Conservation (phyloP, 2,888 invertebrate species). For the Thymelicus sylvestris region DNA sequence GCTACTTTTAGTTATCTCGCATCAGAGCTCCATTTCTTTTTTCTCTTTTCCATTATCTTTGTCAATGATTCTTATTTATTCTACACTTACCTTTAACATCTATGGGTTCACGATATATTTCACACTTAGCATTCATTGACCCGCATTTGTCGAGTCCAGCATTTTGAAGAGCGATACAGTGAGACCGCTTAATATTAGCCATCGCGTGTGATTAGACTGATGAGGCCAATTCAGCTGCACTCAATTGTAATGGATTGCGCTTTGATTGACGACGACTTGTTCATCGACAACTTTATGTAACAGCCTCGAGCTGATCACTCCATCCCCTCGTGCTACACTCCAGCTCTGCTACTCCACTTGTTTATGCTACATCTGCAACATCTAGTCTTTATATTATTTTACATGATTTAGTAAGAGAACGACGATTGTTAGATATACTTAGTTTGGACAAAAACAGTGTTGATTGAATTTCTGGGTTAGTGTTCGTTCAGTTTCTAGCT, state of each 20-base stretch:
- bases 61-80: background rate
- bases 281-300: slow-evolving; percentile 34
- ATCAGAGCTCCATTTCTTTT: no score
- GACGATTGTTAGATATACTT: no score
- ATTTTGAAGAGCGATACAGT: slow-evolving; percentile 11
- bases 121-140: slow-evolving; percentile 25
- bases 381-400: no score
- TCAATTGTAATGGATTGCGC: slow-evolving; percentile 46
- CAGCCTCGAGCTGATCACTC: slow-evolving; percentile 26
- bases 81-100: background rate
- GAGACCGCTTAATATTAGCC: slow-evolving; percentile 24
- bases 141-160: slow-evolving; percentile 7
- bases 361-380: slow-evolving; percentile 13
- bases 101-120: slow-evolving; percentile 5
- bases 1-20: no score
- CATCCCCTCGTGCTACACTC: slow-evolving; percentile 18
- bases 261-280: slow-evolving; percentile 43
- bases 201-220: slow-evolving; percentile 38
- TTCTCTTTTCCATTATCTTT: no score
- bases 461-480: no score
- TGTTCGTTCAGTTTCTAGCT: no score
- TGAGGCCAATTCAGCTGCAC: slow-evolving; percentile 41
- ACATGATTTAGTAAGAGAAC: no score
- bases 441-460: no score
- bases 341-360: background rate